These are phyloP conservation scores for Ephestia elutella DNA, from an alignment of 1,140 invertebrate genomes.

Conservation along the genomic window DNA sequence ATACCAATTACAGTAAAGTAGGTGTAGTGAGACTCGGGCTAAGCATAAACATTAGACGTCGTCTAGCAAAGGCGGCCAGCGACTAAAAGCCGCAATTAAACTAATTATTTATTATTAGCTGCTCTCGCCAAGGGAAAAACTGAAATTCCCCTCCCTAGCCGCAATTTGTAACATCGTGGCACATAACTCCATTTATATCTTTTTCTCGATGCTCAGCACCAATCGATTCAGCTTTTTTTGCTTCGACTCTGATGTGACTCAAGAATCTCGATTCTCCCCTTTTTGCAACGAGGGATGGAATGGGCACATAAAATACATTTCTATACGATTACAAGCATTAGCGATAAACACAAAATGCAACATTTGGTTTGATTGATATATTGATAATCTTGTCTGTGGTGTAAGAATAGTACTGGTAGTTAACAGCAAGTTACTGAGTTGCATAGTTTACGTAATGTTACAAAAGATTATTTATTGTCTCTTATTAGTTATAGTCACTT, in stretches of 20 bases:
- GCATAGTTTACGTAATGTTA: too few species aligned
- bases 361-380: background rate
- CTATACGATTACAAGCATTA: background rate
- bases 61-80: constrained; percentile 33
- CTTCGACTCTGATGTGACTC: background rate
- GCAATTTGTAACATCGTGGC: constrained; percentile 43
- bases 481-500: background rate
- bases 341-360: background rate
- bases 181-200: constrained; percentile 45
- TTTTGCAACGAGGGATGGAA: constrained; percentile 1
- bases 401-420: background rate
- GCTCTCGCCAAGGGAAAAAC: constrained; percentile 50
- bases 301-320: background rate
- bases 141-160: constrained; percentile 34
- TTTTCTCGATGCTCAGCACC: constrained; percentile 23
- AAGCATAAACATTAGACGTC: constrained; percentile 19
- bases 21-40: background rate
- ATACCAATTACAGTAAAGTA: background rate
- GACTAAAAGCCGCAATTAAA: constrained; percentile 65
- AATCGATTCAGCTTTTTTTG: constrained; percentile 5
- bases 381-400: background rate
- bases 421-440: background rate
- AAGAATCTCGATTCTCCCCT: constrained; percentile 3
- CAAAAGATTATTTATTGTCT: background rate
- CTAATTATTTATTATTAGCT: constrained; percentile 65